phyloP scores from a whole-genome alignment of 2,113 vertebrate genomes.

The Echinops telfairi region DNA sequence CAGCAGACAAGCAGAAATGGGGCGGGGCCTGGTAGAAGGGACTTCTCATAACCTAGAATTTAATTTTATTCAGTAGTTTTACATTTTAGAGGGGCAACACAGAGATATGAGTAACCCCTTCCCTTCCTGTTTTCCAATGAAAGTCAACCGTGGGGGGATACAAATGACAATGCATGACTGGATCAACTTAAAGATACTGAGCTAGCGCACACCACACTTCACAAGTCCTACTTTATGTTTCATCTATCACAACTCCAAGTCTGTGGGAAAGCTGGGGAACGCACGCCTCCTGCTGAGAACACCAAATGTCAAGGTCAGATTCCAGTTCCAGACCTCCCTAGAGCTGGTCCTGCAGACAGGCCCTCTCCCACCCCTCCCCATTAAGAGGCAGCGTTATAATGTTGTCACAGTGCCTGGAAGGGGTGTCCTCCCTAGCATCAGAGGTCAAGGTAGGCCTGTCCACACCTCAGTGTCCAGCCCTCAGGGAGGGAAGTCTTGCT shows the following conservation, averaged over 20 bases:
- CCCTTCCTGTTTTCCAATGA: background rate
- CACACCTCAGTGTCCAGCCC: background rate
- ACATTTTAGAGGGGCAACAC: background rate
- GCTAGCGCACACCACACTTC: background rate
- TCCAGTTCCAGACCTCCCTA: background rate
- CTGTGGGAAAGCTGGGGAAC: background rate
- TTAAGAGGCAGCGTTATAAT: background rate
- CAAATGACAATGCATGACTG: background rate
- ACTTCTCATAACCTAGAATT: background rate
- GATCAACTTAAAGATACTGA: background rate
- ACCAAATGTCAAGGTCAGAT: rapidly evolving
- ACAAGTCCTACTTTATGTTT: background rate
- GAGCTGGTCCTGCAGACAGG: background rate
- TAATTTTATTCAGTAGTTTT: constrained; percentile 15
- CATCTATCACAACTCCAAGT: background rate
- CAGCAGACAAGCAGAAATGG: background rate
- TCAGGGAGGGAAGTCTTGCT: background rate
- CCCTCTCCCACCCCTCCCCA: background rate
- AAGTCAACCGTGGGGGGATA: background rate
- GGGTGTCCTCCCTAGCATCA: background rate
- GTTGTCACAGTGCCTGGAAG: background rate
- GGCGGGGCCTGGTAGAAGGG: background rate
- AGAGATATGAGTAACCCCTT: background rate
- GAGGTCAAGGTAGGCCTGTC: background rate
- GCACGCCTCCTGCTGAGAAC: background rate